Conservation (phyloP, 2,888 invertebrate species). For the Eueremaeus valkanovi region DNA sequence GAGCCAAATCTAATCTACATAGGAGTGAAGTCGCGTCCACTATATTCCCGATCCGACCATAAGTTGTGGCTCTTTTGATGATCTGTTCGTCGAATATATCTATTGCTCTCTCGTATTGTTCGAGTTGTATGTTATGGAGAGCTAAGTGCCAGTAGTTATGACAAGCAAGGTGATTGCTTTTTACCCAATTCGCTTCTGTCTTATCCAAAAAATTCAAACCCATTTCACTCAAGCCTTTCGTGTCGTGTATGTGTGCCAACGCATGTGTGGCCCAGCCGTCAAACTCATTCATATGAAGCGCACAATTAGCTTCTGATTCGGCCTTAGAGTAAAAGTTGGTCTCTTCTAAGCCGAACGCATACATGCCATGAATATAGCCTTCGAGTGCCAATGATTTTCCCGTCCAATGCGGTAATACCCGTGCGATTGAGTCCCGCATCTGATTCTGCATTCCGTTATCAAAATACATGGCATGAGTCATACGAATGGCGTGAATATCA, state of each 20-base stretch:
- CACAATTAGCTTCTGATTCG: constrained; percentile 48
- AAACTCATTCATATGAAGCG: constrained; percentile 52
- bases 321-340: constrained; percentile 42
- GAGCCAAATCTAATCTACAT: constrained; percentile 55
- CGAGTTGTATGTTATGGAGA: constrained; percentile 56
- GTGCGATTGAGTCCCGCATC: constrained; percentile 54
- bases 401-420: constrained; percentile 54
- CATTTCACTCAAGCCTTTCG: constrained; percentile 53
- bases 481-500: constrained; percentile 56
- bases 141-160: constrained; percentile 59
- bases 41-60: constrained; percentile 54
- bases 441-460: constrained; percentile 53
- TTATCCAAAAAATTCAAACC: constrained; percentile 53
- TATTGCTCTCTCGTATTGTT: constrained; percentile 53
- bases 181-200: constrained; percentile 55
- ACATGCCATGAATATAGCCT: constrained; percentile 48
- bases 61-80: constrained; percentile 43
- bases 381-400: constrained; percentile 51
- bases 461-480: constrained; percentile 55
- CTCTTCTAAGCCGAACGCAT: constrained; percentile 45
- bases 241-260: constrained; percentile 56
- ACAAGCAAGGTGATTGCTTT: constrained; percentile 55
- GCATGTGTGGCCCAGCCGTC: constrained; percentile 58
- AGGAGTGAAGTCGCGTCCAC: constrained; percentile 56
- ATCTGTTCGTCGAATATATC: constrained; percentile 54